These are phyloP conservation scores for Pterocles burchelli DNA, from an alignment of 2,113 vertebrate species.

Conservation along the genomic window DNA sequence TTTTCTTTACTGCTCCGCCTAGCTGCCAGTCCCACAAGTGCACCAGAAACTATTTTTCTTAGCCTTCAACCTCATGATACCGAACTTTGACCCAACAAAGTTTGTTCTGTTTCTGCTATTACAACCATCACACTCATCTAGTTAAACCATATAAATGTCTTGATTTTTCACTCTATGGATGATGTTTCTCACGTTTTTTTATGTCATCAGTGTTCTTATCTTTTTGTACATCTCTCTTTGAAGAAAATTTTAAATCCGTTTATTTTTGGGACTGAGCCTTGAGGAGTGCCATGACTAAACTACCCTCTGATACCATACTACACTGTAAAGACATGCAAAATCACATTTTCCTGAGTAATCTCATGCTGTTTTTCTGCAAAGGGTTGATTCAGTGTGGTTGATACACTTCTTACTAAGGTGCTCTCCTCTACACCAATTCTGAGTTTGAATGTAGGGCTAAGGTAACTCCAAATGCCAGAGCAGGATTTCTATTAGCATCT, in stretches of 20 bases:
- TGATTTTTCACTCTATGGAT: not conserved
- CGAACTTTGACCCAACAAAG: not conserved
- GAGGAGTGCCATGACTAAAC: not conserved
- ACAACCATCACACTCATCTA: not conserved
- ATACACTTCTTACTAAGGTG: not conserved
- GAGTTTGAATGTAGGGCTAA: not conserved
- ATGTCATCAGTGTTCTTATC: not conserved
- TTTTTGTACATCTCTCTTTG: not conserved
- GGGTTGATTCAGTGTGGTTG: not conserved
- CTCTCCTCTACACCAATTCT: not conserved
- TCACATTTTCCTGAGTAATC: not conserved
- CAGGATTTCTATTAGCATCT: not conserved
- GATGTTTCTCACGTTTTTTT: not conserved
- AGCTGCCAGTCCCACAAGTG: not conserved
- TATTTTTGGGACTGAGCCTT: not conserved
- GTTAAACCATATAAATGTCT: not conserved
- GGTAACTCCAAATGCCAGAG: not conserved
- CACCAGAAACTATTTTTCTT: not conserved
- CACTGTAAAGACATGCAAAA: not conserved
- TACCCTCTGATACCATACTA: not conserved
- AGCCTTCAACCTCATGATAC: not conserved
- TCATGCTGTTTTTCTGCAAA: not conserved
- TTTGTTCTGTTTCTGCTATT: not conserved
- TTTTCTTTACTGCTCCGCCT: not conserved
- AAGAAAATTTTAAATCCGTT: not conserved